Evolutionary conservation across 2,797 vertebrate species (phyloP).

Genomic region (Dryobates pubescens): DNA sequence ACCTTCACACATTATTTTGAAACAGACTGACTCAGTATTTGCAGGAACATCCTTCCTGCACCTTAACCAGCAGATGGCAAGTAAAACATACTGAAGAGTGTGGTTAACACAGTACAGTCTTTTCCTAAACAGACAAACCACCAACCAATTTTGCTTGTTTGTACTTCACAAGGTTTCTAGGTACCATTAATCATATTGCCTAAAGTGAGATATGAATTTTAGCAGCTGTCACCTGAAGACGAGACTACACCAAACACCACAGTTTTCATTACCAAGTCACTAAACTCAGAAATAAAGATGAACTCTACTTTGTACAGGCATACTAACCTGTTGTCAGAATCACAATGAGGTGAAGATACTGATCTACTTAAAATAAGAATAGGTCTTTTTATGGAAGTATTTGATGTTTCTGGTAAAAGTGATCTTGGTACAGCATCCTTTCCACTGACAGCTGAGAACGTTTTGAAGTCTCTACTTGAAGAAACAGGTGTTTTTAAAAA

Average conservation of each 20-base stretch:
- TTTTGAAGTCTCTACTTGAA: constrained; percentile 71
- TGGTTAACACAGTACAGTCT: neutral
- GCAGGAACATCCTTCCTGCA: neutral
- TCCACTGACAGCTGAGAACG: constrained; percentile 32
- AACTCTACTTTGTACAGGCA: neutral
- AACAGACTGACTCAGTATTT: neutral
- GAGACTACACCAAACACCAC: neutral
- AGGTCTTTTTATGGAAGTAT: constrained; percentile 54
- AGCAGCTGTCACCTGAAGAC: neutral
- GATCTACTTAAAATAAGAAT: constrained; percentile 63
- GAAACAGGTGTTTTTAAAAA: constrained; percentile 62
- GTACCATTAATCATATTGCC: neutral
- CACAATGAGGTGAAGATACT: constrained; percentile 60
- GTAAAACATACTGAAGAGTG: neutral
- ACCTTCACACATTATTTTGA: neutral
- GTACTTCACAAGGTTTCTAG: neutral
- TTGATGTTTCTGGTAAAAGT: constrained; percentile 61
- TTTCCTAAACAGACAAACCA: neutral
- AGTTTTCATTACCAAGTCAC: neutral
- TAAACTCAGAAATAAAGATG: neutral
- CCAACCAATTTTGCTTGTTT: neutral
- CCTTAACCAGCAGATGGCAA: neutral
- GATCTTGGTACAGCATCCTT: constrained; percentile 71
- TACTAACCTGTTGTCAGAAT: constrained; percentile 77
- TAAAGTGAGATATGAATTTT: neutral